These are phyloP conservation scores for Hirtodrosophila trivittata DNA, from an alignment of 2,888 invertebrate genomes.

Conservation along the genomic window DNA sequence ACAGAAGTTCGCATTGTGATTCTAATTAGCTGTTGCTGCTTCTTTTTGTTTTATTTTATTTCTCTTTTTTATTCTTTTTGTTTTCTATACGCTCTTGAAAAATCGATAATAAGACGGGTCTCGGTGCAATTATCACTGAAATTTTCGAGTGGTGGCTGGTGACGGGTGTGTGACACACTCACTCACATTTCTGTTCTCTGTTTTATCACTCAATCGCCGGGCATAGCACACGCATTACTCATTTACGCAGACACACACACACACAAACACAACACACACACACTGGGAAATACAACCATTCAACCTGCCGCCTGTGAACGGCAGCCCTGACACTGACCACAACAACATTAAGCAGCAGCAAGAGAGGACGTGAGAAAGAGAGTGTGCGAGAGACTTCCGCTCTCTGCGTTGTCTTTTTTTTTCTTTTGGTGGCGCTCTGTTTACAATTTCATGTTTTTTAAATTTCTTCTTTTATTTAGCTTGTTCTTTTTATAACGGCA, in stretches of 20 bases:
- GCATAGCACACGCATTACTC: constrained; percentile 31
- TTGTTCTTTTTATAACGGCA: constrained; percentile 43
- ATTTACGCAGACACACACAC: constrained; percentile 14
- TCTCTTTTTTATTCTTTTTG: not conserved
- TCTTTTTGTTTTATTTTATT: constrained; percentile 11
- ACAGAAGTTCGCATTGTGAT: constrained; percentile 32
- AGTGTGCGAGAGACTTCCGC: constrained; percentile 48
- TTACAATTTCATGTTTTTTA: constrained; percentile 54
- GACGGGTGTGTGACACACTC: constrained; percentile 64
- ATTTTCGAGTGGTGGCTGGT: constrained; percentile 27
- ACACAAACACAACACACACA: constrained; percentile 6
- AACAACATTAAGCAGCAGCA: constrained; percentile 53
- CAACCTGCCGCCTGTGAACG: constrained; percentile 39
- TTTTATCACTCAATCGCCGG: constrained; percentile 66
- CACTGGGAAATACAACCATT: constrained; percentile 5
- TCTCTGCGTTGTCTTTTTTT: constrained; percentile 36
- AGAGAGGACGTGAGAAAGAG: constrained; percentile 6
- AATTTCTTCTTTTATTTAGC: constrained; percentile 35
- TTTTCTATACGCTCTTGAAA: constrained; percentile 16
- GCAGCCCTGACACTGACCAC: constrained; percentile 74
- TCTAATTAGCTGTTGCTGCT: constrained; percentile 56
- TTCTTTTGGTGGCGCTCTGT: constrained; percentile 69
- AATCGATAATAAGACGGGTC: constrained; percentile 24
- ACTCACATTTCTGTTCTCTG: constrained; percentile 41
- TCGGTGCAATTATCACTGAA: not conserved